These are phyloP conservation scores for Rambutsinella grinnellia DNA, from an alignment of 2,888 invertebrate species.

Conservation along the genomic window DNA sequence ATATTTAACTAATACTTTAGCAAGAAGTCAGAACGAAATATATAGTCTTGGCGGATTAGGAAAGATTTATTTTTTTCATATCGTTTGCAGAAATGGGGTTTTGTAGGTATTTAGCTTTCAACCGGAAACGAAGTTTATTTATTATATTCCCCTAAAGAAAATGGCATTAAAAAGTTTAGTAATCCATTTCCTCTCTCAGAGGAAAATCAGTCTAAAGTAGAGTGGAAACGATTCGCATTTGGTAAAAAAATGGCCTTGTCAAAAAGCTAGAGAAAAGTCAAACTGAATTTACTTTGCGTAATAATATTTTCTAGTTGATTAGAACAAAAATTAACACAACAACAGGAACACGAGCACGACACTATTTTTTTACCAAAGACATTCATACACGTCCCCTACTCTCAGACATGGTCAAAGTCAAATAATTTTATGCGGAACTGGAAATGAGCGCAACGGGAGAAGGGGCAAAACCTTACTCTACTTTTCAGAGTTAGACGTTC, in stretches of 20 bases:
- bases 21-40: neutral
- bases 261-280: neutral
- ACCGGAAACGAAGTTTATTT: constrained; percentile 33
- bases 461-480: neutral
- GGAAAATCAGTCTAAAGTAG: neutral
- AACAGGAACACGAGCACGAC: neutral
- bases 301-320: neutral
- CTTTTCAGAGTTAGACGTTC: neutral
- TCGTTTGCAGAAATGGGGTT: neutral
- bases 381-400: no score
- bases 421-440: constrained; percentile 19
- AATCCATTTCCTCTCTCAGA: neutral
- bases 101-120: neutral
- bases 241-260: neutral
- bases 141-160: constrained; percentile 1
- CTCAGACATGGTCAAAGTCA: constrained; percentile 39
- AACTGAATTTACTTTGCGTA: neutral
- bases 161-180: neutral
- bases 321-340: neutral
- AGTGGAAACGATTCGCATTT: neutral
- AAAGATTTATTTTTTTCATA: neutral
- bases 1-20: neutral
- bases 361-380: neutral
- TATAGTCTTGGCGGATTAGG: neutral
- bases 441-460: neutral